These are phyloP conservation scores for Ceratina calcarata DNA, from an alignment of 1,140 invertebrate genomes.

Conservation along the genomic window DNA sequence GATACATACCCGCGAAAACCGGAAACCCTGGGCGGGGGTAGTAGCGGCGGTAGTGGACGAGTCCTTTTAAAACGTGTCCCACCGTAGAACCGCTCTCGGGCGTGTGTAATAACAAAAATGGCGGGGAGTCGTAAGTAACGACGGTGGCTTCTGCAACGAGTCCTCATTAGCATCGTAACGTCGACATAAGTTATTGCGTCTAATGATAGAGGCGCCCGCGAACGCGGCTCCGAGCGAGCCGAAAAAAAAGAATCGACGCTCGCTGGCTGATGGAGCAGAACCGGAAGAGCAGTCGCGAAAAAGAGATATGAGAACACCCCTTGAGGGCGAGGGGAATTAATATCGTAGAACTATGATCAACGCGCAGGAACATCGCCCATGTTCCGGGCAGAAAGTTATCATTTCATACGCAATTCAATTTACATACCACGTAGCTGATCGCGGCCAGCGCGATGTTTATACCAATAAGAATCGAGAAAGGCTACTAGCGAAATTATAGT, in stretches of 20 bases:
- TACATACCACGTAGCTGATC: background rate
- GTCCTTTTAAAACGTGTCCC: background rate
- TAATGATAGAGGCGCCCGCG: slow-evolving; percentile 69
- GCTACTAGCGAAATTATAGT: background rate
- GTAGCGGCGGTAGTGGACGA: background rate
- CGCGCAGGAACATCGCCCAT: background rate
- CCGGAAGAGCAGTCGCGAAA: slow-evolving; percentile 2
- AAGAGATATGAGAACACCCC: background rate
- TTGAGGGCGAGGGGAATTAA: background rate
- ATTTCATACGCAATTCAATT: background rate
- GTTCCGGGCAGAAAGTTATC: background rate
- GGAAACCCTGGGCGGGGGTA: slow-evolving; percentile 9
- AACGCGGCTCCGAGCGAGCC: slow-evolving; percentile 27
- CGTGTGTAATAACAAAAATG: slow-evolving; percentile 49
- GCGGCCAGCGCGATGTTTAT: background rate
- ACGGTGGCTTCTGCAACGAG: slow-evolving; percentile 56
- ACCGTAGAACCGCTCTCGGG: too few relatives aligned
- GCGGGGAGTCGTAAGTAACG: slow-evolving; percentile 63
- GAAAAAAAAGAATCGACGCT: slow-evolving; percentile 21
- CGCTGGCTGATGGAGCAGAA: background rate
- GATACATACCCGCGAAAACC: slow-evolving; percentile 11
- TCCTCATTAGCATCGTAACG: slow-evolving; percentile 73
- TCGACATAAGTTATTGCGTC: slow-evolving; percentile 69
- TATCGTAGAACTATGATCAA: background rate
- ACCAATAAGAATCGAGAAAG: background rate